Conservation (phyloP, 1,140 invertebrate genomes). For the Ladona fulva region DNA sequence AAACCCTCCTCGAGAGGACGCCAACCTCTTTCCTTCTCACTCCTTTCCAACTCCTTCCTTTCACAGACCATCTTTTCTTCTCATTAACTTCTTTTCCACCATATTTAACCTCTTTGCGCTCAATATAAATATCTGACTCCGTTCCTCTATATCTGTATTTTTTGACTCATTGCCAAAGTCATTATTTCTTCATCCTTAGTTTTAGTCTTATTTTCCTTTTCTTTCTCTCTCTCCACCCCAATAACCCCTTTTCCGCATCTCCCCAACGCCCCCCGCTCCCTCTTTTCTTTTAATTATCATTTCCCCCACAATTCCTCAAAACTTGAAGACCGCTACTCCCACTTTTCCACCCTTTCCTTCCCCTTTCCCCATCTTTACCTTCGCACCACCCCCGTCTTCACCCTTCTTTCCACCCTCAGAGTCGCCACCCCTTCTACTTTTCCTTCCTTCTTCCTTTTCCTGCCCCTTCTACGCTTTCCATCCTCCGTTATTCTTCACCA, state of each 20-base stretch:
- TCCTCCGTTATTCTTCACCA: too few species aligned
- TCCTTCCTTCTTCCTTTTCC: not conserved
- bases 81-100: constrained; percentile 10
- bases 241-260: not conserved
- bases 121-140: not conserved
- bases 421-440: not conserved
- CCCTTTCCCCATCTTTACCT: not conserved
- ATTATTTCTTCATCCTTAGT: constrained; percentile 1
- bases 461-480: not conserved
- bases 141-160: not conserved
- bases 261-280: not conserved
- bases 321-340: not conserved
- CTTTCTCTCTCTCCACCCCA: not conserved
- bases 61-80: not conserved
- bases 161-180: constrained; percentile 5
- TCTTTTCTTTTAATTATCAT: constrained; percentile 5
- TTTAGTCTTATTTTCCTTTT: not conserved
- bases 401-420: not conserved
- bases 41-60: too few species aligned
- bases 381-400: not conserved
- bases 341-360: not conserved
- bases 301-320: constrained; percentile 5
- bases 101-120: constrained; percentile 7
- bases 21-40: not conserved
- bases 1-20: not conserved